Base-by-base conservation (phyloP, 2,888 invertebrate genomes). In the Hemicrepidius hirtus region DNA sequence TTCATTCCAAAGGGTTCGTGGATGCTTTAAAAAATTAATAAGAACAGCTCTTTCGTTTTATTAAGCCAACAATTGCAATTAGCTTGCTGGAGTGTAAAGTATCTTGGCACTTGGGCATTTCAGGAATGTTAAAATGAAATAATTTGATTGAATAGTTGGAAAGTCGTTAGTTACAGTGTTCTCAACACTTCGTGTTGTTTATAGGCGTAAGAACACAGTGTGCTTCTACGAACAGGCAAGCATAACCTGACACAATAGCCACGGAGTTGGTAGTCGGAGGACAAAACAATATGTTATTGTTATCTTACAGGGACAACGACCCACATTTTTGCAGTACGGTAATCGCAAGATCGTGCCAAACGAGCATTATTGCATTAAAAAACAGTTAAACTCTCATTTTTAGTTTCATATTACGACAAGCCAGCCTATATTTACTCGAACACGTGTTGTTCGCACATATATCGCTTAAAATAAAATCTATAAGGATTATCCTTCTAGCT, bases 271-370 rank as follows among this genome's bases (percentile, higher is more conserved):
- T 72, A 71, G 70, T 74, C 74, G 37, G 60, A 73, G 77, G 76
- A 77, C 77, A 73, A 78, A 78, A 78, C 78, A 78, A 77, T 77
- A 70, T 75, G 69, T 76, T 77, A 77, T 78, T 78, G 76, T 78
- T 76, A 76, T 77, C 77, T 70, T 68, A 67, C 18, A 75, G 73
- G 78, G 75, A 77, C 78, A 71, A 75, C 75, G 78, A 78, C 78
- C 78, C 74, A 70, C 69, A 60, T 40, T 68, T 67, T 68, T 57
- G 37, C 50, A 44, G 62, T 49, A 46, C 67, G 21, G 53, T 59
- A 71, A 75, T 70, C 68, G 69, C 69, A 32, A 67, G 68, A 68
- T 71, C 75, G 75, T 75, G 75, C 71, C 50, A 60, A 73, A 65
- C 37, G 59, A 64, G 40, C 63, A 28, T 18, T 28, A 40, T 20